Evolutionary conservation across 2,113 vertebrate genomes (phyloP).

Genomic region (Alouatta palliata): DNA sequence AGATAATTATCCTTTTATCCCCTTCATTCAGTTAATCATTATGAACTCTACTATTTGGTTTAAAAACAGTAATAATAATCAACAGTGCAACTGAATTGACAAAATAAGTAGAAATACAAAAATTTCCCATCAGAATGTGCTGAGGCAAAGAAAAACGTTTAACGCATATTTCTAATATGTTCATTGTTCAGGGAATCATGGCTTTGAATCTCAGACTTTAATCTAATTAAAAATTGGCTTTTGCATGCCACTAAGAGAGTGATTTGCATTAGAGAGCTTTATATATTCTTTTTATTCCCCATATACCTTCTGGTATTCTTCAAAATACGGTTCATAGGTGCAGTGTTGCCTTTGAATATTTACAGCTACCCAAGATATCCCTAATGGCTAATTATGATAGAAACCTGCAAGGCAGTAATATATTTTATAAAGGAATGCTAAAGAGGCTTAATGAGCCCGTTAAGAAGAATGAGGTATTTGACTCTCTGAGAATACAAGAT

Average conservation of each 20-base stretch:
- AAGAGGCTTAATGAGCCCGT: constrained; percentile 51
- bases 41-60: background rate
- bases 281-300: rapidly evolving
- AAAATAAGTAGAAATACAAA: background rate
- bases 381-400: constrained; percentile 56
- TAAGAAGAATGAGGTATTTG: constrained; percentile 35
- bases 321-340: background rate
- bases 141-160: rapidly evolving
- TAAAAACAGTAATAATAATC: background rate
- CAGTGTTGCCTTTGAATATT: background rate
- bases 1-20: background rate
- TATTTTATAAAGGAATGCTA: constrained; percentile 31
- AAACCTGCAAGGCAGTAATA: constrained; percentile 3
- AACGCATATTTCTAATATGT: rapidly evolving
- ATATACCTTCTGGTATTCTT: background rate
- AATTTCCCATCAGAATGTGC: background rate
- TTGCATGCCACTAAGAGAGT: rapidly evolving
- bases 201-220: background rate
- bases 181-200: background rate
- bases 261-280: background rate
- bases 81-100: rapidly evolving
- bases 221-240: background rate
- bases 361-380: background rate
- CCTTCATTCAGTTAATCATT: background rate
- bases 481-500: constrained; percentile 20